Conservation (phyloP, 2,888 invertebrate species). For the Nycteola revayana region DNA sequence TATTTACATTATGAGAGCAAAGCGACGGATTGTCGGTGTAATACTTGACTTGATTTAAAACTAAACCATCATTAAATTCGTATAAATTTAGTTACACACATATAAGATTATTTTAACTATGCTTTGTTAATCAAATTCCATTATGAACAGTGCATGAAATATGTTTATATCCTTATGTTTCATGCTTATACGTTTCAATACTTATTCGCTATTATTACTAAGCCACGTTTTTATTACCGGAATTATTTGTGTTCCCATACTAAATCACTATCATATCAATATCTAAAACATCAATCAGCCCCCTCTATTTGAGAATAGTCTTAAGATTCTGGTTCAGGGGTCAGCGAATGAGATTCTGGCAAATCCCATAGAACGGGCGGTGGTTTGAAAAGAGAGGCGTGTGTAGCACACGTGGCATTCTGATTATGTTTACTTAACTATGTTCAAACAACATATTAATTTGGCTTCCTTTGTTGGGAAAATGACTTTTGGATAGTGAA, state of each 20-base stretch:
- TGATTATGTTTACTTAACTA: conserved; percentile 79
- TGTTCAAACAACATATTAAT: conserved; percentile 82
- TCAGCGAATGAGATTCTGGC: conserved; percentile 65
- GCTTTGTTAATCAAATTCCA: too few species aligned
- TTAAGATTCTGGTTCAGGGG: conserved; percentile 71
- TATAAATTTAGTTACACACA: too few species aligned
- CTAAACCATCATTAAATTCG: too few species aligned
- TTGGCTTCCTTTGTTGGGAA: conserved; percentile 67
- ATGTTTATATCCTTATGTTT: too few species aligned
- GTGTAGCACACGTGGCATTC: conserved; percentile 63
- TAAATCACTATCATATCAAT: conserved; percentile 62
- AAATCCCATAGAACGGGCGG: conserved; percentile 66
- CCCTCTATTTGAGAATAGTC: conserved; percentile 75
- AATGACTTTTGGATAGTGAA: conserved; percentile 68
- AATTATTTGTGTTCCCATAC: conserved; percentile 46
- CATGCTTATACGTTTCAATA: too few species aligned
- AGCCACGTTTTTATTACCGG: conserved; percentile 2
- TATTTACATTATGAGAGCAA: too few species aligned
- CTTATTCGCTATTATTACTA: too few species aligned
- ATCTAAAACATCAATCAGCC: conserved; percentile 72
- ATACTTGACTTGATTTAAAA: too few species aligned
- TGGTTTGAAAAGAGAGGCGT: conserved; percentile 60
- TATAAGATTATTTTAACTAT: too few species aligned
- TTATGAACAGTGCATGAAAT: too few species aligned
- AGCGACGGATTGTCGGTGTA: too few species aligned